Conservation (phyloP, 2,797 vertebrate species). For the Gymnodraco acuticeps region DNA sequence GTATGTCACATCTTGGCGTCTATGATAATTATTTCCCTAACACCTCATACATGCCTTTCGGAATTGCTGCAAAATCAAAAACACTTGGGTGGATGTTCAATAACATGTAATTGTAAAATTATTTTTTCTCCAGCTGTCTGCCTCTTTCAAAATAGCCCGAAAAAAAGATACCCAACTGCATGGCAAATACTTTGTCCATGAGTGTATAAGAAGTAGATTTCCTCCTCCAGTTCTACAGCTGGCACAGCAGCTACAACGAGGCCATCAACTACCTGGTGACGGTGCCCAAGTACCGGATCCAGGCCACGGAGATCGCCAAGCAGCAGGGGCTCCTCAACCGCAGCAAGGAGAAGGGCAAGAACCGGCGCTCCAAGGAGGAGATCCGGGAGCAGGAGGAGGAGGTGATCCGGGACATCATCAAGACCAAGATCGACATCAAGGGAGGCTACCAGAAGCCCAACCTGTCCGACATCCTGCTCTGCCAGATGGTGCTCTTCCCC, state of each 20-base stretch:
- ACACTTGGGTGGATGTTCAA: too few relatives aligned
- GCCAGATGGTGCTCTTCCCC: conserved; percentile 92
- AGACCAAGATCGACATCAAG: conserved; percentile 98
- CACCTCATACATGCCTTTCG: too few relatives aligned
- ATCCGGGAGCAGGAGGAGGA: conserved; percentile 95
- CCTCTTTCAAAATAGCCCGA: too few relatives aligned
- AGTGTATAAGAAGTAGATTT: too few relatives aligned
- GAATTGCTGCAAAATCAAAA: too few relatives aligned
- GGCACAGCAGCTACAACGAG: conserved; percentile 98
- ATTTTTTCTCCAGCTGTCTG: too few relatives aligned
- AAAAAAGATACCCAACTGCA: too few relatives aligned
- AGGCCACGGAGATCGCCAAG: conserved; percentile 94
- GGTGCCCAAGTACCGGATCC: conserved; percentile 95
- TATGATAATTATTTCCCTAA: too few relatives aligned
- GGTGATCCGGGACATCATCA: conserved; percentile 96
- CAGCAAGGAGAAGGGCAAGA: conserved; percentile 94
- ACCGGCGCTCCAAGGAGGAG: conserved; percentile 94
- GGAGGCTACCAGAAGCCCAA: conserved; percentile 97
- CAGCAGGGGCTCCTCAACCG: conserved; percentile 94
- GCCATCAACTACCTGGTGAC: conserved; percentile 95
- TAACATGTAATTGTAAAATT: too few relatives aligned
- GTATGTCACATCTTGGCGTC: too few relatives aligned
- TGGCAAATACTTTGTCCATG: too few relatives aligned
- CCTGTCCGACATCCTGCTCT: conserved; percentile 93
- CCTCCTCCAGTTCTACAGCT: conserved; percentile 92